phyloP scores from a whole-genome alignment of 2,113 vertebrate genomes.

The Anser brachyrhynchus region DNA sequence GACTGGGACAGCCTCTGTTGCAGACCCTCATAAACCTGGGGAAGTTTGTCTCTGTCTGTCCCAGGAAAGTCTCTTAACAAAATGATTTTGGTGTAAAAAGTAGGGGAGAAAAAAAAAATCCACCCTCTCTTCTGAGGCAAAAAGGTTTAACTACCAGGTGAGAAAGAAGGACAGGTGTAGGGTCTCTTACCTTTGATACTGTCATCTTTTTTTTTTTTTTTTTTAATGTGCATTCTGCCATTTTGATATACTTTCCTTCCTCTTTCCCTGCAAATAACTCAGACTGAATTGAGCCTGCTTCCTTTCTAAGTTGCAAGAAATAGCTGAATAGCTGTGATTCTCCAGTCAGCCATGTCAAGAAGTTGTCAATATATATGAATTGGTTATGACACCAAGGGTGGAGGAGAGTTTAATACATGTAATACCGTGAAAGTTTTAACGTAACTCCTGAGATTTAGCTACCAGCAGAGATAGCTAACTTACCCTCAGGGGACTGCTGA shows the following conservation, averaged over 20 bases:
- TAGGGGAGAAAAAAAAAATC: not conserved
- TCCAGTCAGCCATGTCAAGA: fast-evolving
- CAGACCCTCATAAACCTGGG: not conserved
- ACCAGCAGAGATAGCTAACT: not conserved
- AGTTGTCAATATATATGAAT: not conserved
- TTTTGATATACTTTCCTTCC: not conserved
- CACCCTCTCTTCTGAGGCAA: not conserved
- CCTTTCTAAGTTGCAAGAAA: not conserved
- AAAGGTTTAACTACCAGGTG: not conserved
- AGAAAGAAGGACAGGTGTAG: not conserved
- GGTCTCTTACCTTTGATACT: not conserved
- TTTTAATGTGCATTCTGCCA: not conserved
- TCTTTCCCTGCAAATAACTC: not conserved
- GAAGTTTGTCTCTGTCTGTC: not conserved
- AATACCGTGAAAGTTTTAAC: not conserved
- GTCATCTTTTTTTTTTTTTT: not conserved
- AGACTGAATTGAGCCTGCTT: not conserved
- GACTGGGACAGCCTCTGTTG: not conserved
- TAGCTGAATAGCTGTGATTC: not conserved
- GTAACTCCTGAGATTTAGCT: not conserved
- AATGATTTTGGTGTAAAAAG: not conserved
- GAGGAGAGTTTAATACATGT: not conserved
- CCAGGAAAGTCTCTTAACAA: not conserved
- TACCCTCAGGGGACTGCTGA: not conserved
- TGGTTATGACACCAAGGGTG: fast-evolving